Percentiles rank a stretch among this genome's conserved stretches.
Conservation (phyloP, 2,797 vertebrate genomes). For the Dermochelys coriacea region DNA sequence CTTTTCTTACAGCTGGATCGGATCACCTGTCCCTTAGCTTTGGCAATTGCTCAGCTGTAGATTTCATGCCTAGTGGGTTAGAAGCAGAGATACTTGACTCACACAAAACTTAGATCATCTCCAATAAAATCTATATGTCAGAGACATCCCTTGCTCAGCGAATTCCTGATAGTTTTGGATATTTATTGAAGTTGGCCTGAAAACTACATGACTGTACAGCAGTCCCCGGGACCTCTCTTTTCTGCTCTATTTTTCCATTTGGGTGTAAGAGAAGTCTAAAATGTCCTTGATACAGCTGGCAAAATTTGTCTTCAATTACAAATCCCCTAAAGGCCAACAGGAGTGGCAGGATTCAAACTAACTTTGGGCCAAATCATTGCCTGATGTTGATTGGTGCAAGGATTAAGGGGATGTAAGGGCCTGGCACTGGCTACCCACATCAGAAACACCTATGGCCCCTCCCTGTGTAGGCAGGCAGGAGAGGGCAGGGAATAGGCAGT, state of each 20-base stretch:
- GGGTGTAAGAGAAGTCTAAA: background rate
- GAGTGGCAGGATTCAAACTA: background rate
- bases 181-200: background rate
- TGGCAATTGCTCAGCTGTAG: background rate
- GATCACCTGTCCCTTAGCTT: background rate
- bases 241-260: background rate
- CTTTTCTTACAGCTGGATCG: conserved; percentile 3
- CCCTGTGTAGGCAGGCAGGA: background rate
- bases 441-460: background rate
- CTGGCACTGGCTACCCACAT: background rate
- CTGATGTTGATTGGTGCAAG: background rate
- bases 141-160: background rate
- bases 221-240: background rate
- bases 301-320: background rate
- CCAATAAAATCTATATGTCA: background rate
- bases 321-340: background rate
- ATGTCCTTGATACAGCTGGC: background rate
- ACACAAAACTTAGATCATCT: background rate
- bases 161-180: background rate
- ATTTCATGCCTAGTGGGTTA: background rate
- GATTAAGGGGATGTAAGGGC: background rate
- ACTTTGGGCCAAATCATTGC: background rate
- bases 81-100: background rate
- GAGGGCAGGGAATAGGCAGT: background rate
- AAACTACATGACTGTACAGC: background rate